Base-by-base conservation (phyloP, 2,797 vertebrate species). In the Coendou prehensilis region DNA sequence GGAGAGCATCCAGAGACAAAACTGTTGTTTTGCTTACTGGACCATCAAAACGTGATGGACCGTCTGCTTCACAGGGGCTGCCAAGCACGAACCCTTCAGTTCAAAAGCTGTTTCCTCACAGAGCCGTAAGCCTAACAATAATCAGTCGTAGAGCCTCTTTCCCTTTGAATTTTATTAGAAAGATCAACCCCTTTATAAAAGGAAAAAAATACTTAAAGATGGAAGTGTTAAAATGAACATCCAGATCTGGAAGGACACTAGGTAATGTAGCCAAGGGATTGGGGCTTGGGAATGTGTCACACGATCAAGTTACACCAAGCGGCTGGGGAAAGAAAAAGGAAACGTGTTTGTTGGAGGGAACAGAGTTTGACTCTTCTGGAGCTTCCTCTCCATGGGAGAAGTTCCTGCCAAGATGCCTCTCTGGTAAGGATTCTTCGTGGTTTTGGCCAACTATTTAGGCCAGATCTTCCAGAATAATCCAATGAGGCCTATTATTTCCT, bases 391-490 rank as follows among this genome's bases (percentile, higher is more conserved):
- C 23, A 17, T 64, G 94, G 64, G 56, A 78, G 52, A 89, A 88
- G 69, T 52, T 92, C 73, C 33, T 54, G 95, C 56, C 73, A 96
- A 93, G 87, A 45, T 1, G n/a, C 47, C 41, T 87, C 33, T 69
- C 83, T 59, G 81, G 81, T 73, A 96, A 41, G 41, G 78, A 78
- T 75, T 20, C 61, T 86, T 63, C 92, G 47, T 54, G 64, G 8
- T 63, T 73, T 92, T 59, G 73, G 69, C 59, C 47, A 78, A 30
- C 26, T 50, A 52, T 67, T 69, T 92, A n/a, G 75, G 67, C 50
- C 28, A 50, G 85, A 76, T 61, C 83, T 96, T 90, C 57, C 59
- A 83, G 87, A 93, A 93, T 93, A 71, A 88, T 47, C 80, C 59
- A 89, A 63, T 3, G 0, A 2, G 63, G 64, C 69, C 33, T 47